Evolutionary conservation across 2,888 invertebrate genomes (phyloP), one percentile per base, ranked within the genome.

Genomic region (Lasioglossum marginatum): DNA sequence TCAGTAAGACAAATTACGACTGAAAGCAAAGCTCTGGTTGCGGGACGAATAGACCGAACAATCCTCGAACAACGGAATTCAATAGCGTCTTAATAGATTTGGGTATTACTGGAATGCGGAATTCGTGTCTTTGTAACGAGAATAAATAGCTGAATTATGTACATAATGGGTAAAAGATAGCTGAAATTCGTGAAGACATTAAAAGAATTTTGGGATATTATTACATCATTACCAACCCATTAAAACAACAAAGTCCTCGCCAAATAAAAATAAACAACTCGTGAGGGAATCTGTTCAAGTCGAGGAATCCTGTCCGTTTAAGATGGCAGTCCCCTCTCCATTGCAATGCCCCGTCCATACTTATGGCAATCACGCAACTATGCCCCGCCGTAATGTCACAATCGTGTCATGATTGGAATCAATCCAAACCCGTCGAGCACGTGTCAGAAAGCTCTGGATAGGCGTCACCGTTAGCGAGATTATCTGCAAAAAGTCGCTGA

Each of bases 391-490:
- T 66, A 66, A 31, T 31, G 34, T 66, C 63, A 31, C 63, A 66
- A 66, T 66, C 63, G 34, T 34, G 31, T 31, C 63, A 16, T 6
- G 63, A 66, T 66, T 66, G 34, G 63, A 66, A 66, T 66, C 63
- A 66, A 66, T 66, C 63, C 31, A n/a, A 75, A 34, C 45, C 40
- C n/a, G 71, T 63, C 57, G 74, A 34, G 34, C 63, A 63, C 31
- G 63, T 31, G 63, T 63, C 63, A 63, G 63, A 63, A 63, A 63
- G 63, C 63, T 63, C 63, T 66, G 34, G 37, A 66, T 66, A 66
- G 31, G 19, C 34, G 23, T 66, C 66, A 66, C 10, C 66, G 34
- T 31, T 23, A 23, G 66, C 34, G 34, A 66, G 66, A 66, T 66
- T 34, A 66, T 66, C 66, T 23, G 31, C 1, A 66, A 34, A 66